Evolutionary conservation across 1,140 invertebrate genomes (phyloP).

Genomic region (roundworm (Caenorhabditis elegans)): WBcel235 BX284603.4:11911001-11911500

Average conservation of each 20-base stretch:
- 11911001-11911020: too few relatives aligned
- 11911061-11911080: too few relatives aligned
- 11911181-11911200: neutral
- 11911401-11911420: neutral
- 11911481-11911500: too few relatives aligned
- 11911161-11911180: slow-evolving; percentile 8
- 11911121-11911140: neutral
- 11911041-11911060: too few relatives aligned
- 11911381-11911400: neutral
- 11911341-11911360: slow-evolving; percentile 10
- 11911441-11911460: neutral
- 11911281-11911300: slow-evolving; percentile 12
- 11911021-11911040: too few relatives aligned
- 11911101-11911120: too few relatives aligned
- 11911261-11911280: neutral
- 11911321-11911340: neutral
- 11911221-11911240: neutral
- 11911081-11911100: too few relatives aligned
- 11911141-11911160: neutral
- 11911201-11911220: neutral
- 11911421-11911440: neutral
- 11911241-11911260: slow-evolving; percentile 5
- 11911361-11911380: neutral
- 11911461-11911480: too few relatives aligned
- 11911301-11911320: slow-evolving; percentile 2